phyloP scores from a whole-genome alignment of 2,113 vertebrate species.

The Coptodon rendalli region DNA sequence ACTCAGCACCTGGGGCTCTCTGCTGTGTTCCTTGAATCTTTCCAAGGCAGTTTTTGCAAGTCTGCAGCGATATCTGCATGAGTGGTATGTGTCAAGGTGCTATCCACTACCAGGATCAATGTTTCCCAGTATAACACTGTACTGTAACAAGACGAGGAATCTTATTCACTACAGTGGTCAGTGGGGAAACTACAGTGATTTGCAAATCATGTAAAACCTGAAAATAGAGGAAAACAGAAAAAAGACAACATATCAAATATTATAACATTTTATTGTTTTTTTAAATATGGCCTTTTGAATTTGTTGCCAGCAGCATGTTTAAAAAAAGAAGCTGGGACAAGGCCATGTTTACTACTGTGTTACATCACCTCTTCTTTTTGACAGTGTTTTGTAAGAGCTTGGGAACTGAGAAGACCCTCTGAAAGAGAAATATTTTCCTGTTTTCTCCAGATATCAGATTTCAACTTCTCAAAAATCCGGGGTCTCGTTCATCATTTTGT shows the following conservation, averaged over 20 bases:
- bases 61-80: neutral
- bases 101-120: neutral
- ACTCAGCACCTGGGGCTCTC: neutral
- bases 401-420: neutral
- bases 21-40: neutral
- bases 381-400: neutral
- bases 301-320: neutral
- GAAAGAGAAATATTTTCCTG: neutral
- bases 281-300: neutral
- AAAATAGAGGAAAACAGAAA: neutral
- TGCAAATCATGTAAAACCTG: neutral
- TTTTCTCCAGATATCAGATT: neutral
- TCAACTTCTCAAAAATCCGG: neutral
- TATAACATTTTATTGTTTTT: neutral
- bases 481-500: neutral
- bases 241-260: neutral
- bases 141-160: neutral
- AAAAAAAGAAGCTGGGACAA: neutral
- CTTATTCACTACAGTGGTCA: neutral
- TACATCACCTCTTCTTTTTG: neutral
- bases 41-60: neutral
- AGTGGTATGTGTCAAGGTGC: neutral
- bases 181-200: neutral
- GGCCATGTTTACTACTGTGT: neutral
- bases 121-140: neutral